These are phyloP conservation scores for Columba janthina DNA, from an alignment of 2,113 vertebrate species.

Conservation along the genomic window DNA sequence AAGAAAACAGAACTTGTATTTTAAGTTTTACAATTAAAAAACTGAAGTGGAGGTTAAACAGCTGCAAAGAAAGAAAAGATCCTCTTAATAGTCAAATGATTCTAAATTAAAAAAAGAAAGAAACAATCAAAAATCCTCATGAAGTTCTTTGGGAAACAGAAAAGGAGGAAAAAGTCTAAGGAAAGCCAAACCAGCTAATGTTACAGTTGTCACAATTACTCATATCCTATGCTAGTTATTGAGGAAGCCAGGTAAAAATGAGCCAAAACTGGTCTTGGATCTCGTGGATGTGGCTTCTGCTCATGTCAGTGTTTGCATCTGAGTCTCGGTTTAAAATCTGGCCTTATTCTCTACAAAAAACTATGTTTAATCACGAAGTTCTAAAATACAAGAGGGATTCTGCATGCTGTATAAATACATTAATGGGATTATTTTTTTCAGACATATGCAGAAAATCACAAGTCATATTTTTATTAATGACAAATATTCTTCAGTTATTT, in stretches of 20 bases:
- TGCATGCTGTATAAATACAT: neutral
- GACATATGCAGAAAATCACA: neutral
- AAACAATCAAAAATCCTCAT: conserved; percentile 39
- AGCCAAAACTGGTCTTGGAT: conserved; percentile 40
- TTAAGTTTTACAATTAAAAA: neutral
- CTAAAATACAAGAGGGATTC: neutral
- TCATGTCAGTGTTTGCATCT: conserved; percentile 1
- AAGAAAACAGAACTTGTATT: neutral
- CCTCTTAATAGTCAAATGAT: conserved; percentile 7
- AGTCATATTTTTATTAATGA: neutral
- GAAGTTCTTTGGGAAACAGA: conserved; percentile 66
- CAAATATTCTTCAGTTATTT: neutral
- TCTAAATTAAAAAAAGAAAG: conserved; percentile 54
- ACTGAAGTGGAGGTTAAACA: neutral
- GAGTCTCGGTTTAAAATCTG: neutral
- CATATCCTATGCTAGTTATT: conserved; percentile 62
- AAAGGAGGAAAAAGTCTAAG: conserved; percentile 69
- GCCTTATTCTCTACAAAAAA: neutral
- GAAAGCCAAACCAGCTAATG: conserved; percentile 57
- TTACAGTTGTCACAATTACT: conserved; percentile 71
- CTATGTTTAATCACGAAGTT: neutral
- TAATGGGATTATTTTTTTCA: neutral
- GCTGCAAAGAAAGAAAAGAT: conserved; percentile 2
- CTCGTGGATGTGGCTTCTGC: neutral
- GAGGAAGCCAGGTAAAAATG: conserved; percentile 67